Base-by-base conservation (phyloP, 2,113 vertebrate species). In the Ahaetulla prasina region DNA sequence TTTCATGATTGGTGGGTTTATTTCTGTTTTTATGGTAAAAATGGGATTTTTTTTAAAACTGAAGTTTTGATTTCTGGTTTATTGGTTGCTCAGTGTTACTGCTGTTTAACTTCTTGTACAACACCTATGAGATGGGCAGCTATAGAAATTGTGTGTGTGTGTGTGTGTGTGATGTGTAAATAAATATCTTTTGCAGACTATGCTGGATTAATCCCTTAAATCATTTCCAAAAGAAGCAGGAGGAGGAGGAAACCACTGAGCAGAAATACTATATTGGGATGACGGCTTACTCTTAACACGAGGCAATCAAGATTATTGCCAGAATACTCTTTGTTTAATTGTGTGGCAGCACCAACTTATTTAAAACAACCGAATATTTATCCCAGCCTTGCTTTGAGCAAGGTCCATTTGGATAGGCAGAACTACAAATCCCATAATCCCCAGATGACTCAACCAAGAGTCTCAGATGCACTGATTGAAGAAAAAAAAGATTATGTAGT, bases 131-230 rank as follows among this genome's bases (percentile, higher is more conserved):
- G 35, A 80, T 80, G 2, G n/a, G 68, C 68, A 74, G n/a, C 68
- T n/a, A 74, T 18, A 74, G n/a, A 74, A 35, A 18, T 39, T 20
- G n/a, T 74, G 6, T 20, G 16, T 35, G 30, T 35, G 68, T 18
- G 14, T 20, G 30, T 8, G 6, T 18, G 16, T 20, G 14, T 8
- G 2, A 39, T 80, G 35, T 80, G 7, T 39, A 39, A 39, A 80
- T 57, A 39, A 94, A 63, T 91, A 63, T 74, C 52, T 91, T 91
- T 85, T 90, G 92, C 92, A 93, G 25, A 39, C 89, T 93, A 93
- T 50, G 35, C 0, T 92, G 50, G 52, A 89, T 92, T 88, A 94
- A 95, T 94, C 85, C 94, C 91, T 96, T 94, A 92, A 94, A 39
- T 1, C 74, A 50, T 91, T 96, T 90, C 88, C 90, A 88, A 94